Conservation (phyloP, 2,113 vertebrate genomes). For the Myotis yumanensis region DNA sequence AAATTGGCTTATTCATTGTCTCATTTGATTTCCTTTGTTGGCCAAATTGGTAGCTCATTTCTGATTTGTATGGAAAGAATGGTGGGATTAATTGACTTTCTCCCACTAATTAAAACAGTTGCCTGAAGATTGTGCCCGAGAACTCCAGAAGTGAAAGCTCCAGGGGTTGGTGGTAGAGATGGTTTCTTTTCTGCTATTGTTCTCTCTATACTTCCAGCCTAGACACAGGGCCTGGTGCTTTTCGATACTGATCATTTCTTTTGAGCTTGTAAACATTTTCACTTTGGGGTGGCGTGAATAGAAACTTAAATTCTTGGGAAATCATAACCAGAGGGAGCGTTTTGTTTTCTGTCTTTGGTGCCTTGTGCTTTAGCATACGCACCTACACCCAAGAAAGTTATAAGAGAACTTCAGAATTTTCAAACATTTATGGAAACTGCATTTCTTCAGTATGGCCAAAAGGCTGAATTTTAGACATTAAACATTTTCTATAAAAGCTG, state of each 20-base stretch:
- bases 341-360: not conserved
- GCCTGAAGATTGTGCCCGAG: constrained; percentile 11
- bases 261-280: not conserved
- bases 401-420: not conserved
- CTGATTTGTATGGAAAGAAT: constrained; percentile 69
- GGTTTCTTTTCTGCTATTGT: not conserved
- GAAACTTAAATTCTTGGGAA: not conserved
- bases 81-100: constrained; percentile 66
- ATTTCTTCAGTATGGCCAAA: constrained; percentile 10
- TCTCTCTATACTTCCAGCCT: not conserved
- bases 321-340: not conserved
- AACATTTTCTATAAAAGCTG: constrained; percentile 1
- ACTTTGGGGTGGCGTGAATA: not conserved
- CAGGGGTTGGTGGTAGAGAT: not conserved
- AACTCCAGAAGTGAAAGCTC: constrained; percentile 1
- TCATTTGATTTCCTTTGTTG: constrained; percentile 67
- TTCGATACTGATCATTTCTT: not conserved
- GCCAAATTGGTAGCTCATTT: constrained; percentile 65
- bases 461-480: not conserved
- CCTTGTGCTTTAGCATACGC: not conserved
- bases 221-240: not conserved
- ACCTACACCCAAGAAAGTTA: not conserved
- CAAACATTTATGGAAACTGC: not conserved
- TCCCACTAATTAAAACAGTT: constrained; percentile 60
- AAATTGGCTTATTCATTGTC: constrained; percentile 70